Percentiles rank a stretch among this genome's conserved stretches.
Conservation (phyloP, 2,888 invertebrate species). For the Galeruca laticollis region DNA sequence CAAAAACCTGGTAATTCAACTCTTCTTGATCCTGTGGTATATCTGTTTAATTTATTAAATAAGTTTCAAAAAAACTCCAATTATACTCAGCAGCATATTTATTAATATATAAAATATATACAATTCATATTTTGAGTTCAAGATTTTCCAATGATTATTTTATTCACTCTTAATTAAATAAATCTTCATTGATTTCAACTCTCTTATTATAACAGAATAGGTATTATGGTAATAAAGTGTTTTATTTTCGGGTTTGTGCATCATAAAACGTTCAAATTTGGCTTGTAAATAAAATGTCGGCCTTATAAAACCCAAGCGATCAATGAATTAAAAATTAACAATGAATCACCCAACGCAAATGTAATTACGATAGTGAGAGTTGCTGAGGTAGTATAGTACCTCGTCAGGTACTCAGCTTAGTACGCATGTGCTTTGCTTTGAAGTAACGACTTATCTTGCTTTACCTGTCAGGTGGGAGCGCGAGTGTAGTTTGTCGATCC, state of each 20-base stretch:
- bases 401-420: conserved; percentile 28
- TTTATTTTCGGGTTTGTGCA: not conserved
- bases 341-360: conserved; percentile 27
- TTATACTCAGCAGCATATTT: no score
- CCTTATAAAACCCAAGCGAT: not conserved
- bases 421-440: conserved; percentile 54
- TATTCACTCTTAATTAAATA: not conserved
- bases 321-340: conserved; percentile 19
- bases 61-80: no score
- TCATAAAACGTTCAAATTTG: not conserved
- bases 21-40: no score
- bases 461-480: conserved; percentile 54
- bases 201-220: no score
- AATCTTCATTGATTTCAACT: no score
- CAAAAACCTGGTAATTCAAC: no score
- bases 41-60: no score
- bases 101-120: no score
- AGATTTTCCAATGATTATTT: not conserved
- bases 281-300: not conserved
- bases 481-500: conserved; percentile 46
- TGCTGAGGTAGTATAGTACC: conserved; percentile 29
- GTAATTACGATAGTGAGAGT: conserved; percentile 39
- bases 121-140: not conserved
- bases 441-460: conserved; percentile 48
- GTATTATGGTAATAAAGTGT: not conserved